Percentiles rank a stretch among this genome's conserved stretches.
Conservation (phyloP, 2,888 invertebrate species). For the Drosophila mayaguana region DNA sequence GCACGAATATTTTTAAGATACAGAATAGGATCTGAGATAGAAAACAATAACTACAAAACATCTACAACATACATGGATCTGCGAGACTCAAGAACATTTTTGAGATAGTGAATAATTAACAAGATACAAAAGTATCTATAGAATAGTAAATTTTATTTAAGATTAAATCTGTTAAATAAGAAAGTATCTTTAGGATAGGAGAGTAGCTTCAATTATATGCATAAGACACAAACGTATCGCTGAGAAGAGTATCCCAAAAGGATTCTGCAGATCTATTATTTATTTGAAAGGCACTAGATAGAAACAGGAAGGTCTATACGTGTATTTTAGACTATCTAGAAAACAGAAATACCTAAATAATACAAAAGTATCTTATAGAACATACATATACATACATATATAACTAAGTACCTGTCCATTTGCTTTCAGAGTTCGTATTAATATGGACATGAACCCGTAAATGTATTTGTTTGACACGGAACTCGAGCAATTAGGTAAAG, state of each 20-base stretch:
- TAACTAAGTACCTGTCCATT: too few relatives aligned
- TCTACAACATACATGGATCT: too few relatives aligned
- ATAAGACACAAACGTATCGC: background rate
- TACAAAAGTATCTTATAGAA: background rate
- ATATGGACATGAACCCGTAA: too few relatives aligned
- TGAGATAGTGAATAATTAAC: background rate
- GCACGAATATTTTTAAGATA: background rate
- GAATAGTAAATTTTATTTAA: background rate
- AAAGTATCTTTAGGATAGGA: background rate
- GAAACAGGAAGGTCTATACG: too few relatives aligned
- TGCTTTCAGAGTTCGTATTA: too few relatives aligned
- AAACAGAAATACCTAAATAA: background rate
- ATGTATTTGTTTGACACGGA: too few relatives aligned
- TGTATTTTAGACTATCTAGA: too few relatives aligned
- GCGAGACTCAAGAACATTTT: background rate
- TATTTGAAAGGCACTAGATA: too few relatives aligned
- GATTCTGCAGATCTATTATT: too few relatives aligned
- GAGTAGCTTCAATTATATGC: background rate
- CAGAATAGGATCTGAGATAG: background rate
- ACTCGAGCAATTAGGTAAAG: too few relatives aligned
- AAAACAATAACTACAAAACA: background rate
- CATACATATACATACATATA: too few relatives aligned
- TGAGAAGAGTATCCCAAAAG: background rate
- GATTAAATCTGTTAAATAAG: background rate
- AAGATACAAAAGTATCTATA: background rate